Evolutionary conservation across 92 coral and sea anemone species (phyloP).

Genomic region (Anthopleura xanthogrammica): DNA sequence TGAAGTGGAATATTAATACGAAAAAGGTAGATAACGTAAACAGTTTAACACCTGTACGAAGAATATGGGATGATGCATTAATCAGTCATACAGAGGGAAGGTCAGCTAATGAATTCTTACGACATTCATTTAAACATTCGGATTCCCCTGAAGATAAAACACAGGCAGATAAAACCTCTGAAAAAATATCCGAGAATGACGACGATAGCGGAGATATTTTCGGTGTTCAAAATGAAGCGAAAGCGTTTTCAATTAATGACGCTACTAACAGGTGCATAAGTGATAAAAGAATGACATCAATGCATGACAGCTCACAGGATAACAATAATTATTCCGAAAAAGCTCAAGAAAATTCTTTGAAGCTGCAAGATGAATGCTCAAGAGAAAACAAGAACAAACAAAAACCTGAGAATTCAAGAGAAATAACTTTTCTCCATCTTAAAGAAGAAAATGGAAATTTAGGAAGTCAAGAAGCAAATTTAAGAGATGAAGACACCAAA

Average conservation of each 20-base stretch:
- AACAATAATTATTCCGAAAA: background rate
- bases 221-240: background rate
- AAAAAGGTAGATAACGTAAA: background rate
- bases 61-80: background rate
- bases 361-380: background rate
- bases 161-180: background rate
- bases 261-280: background rate
- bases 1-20: conserved; percentile 10
- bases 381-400: background rate
- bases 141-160: background rate
- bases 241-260: background rate
- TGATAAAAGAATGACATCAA: background rate
- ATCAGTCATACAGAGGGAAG: background rate
- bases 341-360: background rate
- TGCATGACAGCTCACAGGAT: background rate
- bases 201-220: background rate
- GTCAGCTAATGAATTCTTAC: background rate
- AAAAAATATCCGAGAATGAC: background rate
- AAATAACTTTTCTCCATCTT: background rate
- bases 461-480: background rate
- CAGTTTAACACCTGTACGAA: background rate
- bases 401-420: background rate
- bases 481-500: background rate
- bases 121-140: background rate
- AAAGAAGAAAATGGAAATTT: background rate